phyloP scores from a whole-genome alignment of 37 sponge, comb jelly and placozoan genomes.

The Halisarca cf. caerulea region DNA sequence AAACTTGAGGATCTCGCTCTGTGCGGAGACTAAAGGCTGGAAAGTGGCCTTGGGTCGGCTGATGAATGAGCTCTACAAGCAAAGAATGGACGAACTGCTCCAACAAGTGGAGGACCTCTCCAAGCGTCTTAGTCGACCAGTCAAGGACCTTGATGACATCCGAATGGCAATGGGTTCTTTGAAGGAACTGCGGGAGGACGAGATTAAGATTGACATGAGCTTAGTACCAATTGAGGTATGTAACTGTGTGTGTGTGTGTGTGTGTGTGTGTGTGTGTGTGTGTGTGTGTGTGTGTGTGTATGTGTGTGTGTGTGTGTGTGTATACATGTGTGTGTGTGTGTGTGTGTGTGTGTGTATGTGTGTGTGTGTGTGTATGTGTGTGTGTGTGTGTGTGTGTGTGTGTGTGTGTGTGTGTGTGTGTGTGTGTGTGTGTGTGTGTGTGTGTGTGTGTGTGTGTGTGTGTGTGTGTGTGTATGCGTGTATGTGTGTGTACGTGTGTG shows the following conservation, averaged over 20 bases:
- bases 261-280: slow-evolving; percentile 1
- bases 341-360: neutral
- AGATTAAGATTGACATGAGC: slow-evolving; percentile 88
- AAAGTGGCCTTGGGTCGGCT: slow-evolving; percentile 78
- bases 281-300: neutral
- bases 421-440: neutral
- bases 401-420: neutral
- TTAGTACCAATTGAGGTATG: slow-evolving; percentile 87
- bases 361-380: slow-evolving; percentile 34
- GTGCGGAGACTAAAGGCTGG: slow-evolving; percentile 91
- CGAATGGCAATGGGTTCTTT: slow-evolving; percentile 87
- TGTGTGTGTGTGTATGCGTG: neutral
- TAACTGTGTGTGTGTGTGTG: neutral
- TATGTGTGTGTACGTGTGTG: too few species aligned
- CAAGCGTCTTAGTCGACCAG: slow-evolving; percentile 72
- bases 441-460: neutral
- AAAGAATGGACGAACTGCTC: slow-evolving; percentile 76
- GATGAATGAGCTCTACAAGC: slow-evolving; percentile 74
- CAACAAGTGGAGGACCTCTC: slow-evolving; percentile 82
- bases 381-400: slow-evolving; percentile 36
- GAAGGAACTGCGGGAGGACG: slow-evolving; percentile 85
- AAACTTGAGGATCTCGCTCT: slow-evolving; percentile 81
- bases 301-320: neutral
- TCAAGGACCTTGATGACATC: slow-evolving; percentile 95
- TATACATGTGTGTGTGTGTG: neutral